These are phyloP conservation scores for Penaeus chinensis DNA, from an alignment of 1,140 invertebrate species.

Conservation along the genomic window DNA sequence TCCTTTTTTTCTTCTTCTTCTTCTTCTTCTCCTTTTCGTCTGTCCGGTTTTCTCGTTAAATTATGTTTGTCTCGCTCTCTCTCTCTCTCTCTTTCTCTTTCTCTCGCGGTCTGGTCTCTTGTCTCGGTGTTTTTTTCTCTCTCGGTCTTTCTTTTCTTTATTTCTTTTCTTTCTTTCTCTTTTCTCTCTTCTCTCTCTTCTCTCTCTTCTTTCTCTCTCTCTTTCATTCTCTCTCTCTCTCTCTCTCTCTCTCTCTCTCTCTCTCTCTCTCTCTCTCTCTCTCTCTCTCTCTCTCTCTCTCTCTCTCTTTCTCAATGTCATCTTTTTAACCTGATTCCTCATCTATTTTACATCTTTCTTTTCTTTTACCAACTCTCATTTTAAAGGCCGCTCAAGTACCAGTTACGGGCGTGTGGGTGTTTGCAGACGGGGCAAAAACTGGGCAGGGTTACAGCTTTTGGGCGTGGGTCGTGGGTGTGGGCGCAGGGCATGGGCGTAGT, in stretches of 20 bases:
- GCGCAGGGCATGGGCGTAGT: too few relatives aligned
- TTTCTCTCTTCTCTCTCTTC: not conserved
- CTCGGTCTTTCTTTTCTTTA: not conserved
- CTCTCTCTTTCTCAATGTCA: not conserved
- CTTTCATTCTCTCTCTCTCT: not conserved
- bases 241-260: not conserved
- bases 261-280: not conserved
- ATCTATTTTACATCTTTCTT: too few relatives aligned
- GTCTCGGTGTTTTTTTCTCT: not conserved
- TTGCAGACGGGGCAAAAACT: too few relatives aligned
- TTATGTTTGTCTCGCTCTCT: not conserved
- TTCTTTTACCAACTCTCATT: too few relatives aligned
- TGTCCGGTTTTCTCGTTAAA: too few relatives aligned
- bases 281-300: not conserved
- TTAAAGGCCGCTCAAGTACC: too few relatives aligned
- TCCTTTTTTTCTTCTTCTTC: too few relatives aligned
- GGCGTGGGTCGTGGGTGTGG: too few relatives aligned
- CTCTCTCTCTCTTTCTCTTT: not conserved
- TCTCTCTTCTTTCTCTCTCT: not conserved
- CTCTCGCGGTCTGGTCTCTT: not conserved
- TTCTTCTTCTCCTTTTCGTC: too few relatives aligned
- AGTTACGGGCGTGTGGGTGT: too few relatives aligned
- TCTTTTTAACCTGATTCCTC: not conserved
- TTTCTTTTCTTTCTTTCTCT: not conserved
- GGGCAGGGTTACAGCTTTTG: too few relatives aligned